Base-by-base conservation (phyloP, 2,888 invertebrate species). In the Sinotaia quadrata region DNA sequence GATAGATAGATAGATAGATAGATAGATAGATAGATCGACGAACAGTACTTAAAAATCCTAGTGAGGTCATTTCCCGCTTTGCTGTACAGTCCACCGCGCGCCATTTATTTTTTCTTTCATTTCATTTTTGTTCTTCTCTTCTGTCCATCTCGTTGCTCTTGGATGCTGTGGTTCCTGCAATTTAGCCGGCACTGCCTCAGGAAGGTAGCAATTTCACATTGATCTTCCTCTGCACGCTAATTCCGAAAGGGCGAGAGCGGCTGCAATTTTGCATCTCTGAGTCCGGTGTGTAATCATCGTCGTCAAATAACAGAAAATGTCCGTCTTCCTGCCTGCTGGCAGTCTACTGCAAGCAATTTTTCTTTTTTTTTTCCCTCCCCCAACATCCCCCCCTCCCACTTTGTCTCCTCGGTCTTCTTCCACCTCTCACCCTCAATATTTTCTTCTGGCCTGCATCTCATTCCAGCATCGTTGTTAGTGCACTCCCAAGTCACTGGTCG, bases 251-350 rank as follows among this genome's bases (percentile, higher is more conserved):
- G 58, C 10, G 7, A n/a, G 54, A 8, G 12, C 15, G 31, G 18
- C 18, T n/a, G 31, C 56, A 56, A 56, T 56, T 56, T 29, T 34
- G 33, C 31, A 21, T 33, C 31, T 8, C 56, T 34, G 33, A 21
- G 56, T 56, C 33, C 56, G 21, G 56, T 24, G 58, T 58, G 21
- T 58, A 58, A 58, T 58, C 8, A 58, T 27, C n/a, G 21, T 58
- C 58, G 58, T 58, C 58, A 58, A 58, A 58, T 58, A 21, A 58
- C 58, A 58, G 37, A 58, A 58, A 58, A 58, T 59, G 44, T 59
- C 44, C 47, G 29, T 27, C 41, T 59, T 59, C 44, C 44, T 59
- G 44, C 47, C 47, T 47, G 47, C 47, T 47, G 47, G 21, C 47
- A 47, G 47, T 41, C 8, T 41, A 8, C 41, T 41, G 41, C 8